A percentile compares a stretch with the other conserved stretches of the same genome.
These are phyloP conservation scores for Brachypodius melanocephalos DNA, from an alignment of 2,113 vertebrate species.

Conservation along the genomic window DNA sequence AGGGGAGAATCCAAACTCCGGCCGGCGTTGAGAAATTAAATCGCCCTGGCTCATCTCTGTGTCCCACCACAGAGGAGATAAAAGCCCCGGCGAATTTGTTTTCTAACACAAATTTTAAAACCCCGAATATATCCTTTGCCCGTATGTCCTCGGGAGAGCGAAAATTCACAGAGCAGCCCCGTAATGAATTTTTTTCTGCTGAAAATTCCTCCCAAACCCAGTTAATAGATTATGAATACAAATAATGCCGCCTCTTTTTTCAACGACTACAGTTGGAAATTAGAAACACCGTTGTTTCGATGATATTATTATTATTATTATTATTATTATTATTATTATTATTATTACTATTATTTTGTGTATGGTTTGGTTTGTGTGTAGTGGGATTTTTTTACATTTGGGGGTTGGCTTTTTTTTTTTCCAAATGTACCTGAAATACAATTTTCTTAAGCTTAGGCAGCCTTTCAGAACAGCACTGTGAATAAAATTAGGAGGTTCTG, in stretches of 20 bases:
- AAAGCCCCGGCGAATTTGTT: not conserved
- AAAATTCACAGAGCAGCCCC: not conserved
- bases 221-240: not conserved
- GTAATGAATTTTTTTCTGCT: not conserved
- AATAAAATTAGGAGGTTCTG: not conserved
- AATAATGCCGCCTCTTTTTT: not conserved
- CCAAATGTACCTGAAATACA: not conserved
- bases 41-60: not conserved
- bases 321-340: not conserved
- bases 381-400: not conserved
- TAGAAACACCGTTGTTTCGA: not conserved
- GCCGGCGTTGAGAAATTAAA: not conserved
- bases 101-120: not conserved
- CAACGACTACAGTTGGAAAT: not conserved
- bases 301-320: not conserved
- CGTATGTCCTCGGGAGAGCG: not conserved
- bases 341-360: not conserved
- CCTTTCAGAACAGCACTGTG: not conserved
- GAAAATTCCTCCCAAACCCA: slow-evolving; percentile 9
- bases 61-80: not conserved
- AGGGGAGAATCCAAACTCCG: not conserved
- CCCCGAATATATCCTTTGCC: not conserved
- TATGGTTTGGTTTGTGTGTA: not conserved
- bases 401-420: not conserved
- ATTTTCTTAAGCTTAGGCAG: not conserved